These are phyloP conservation scores for Xanthorhoe spadicearia DNA, from an alignment of 2,888 invertebrate species.

Conservation along the genomic window DNA sequence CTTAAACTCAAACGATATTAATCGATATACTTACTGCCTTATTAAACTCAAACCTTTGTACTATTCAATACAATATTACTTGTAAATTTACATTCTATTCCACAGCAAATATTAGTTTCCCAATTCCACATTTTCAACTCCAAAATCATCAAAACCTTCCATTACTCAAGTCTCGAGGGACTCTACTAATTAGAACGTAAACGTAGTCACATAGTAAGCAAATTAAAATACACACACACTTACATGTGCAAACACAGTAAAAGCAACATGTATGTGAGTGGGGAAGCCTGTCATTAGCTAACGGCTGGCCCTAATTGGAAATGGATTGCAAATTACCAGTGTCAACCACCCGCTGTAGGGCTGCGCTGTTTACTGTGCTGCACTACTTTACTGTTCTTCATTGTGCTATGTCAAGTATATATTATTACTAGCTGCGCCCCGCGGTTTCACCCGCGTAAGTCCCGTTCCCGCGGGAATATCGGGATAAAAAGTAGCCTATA, in stretches of 20 bases:
- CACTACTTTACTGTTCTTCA: slow-evolving; percentile 1
- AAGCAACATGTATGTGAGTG: slow-evolving; percentile 6
- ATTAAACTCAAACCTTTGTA: not conserved
- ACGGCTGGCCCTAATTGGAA: slow-evolving; percentile 36
- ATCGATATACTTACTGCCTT: no score
- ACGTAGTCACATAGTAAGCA: slow-evolving; percentile 14
- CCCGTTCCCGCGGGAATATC: no score
- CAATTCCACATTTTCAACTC: not conserved
- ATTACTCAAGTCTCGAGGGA: slow-evolving; percentile 5
- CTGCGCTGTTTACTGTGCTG: slow-evolving; percentile 10
- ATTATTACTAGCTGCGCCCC: no score
- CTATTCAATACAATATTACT: not conserved
- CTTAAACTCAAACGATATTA: no score
- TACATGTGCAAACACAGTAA: not conserved
- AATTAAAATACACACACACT: slow-evolving; percentile 19
- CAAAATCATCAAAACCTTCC: not conserved
- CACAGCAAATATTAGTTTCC: not conserved
- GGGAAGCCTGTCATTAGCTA: slow-evolving; percentile 31
- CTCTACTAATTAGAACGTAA: slow-evolving; percentile 16
- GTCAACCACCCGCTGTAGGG: slow-evolving; percentile 20
- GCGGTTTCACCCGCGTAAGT: no score
- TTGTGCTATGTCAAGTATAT: not conserved
- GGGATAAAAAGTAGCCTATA: no score
- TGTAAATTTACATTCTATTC: not conserved
- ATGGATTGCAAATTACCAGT: slow-evolving; percentile 32